Evolutionary conservation across 2,888 invertebrate genomes (phyloP).

Genomic region (Agapetus fuscipes): DNA sequence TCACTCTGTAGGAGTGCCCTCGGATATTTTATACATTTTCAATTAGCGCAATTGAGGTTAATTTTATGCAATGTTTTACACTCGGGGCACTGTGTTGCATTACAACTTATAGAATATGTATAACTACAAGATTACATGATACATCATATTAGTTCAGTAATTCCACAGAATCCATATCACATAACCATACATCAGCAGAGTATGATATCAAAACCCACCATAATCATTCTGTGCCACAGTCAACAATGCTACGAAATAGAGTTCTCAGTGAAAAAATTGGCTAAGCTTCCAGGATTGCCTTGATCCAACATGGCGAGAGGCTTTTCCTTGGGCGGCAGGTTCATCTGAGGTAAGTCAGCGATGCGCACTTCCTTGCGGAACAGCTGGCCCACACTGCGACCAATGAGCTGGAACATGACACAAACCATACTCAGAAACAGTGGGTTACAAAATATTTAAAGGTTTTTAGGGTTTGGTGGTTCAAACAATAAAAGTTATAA

Average conservation of each 20-base stretch:
- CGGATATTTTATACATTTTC: no score
- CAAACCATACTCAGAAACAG: no score
- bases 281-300: conserved; percentile 32
- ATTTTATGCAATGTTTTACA: no score
- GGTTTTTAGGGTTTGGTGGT: no score
- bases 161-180: background rate
- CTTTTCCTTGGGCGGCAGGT: conserved; percentile 29
- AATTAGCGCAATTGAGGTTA: no score
- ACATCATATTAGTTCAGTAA: no score
- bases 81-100: no score
- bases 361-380: conserved; percentile 85
- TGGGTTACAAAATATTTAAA: background rate
- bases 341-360: conserved; percentile 68
- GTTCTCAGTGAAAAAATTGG: conserved; percentile 30
- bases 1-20: no score
- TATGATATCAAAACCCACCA: background rate
- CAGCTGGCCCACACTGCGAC: conserved; percentile 75
- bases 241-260: conserved; percentile 15
- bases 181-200: background rate
- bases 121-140: no score
- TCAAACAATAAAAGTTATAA: no score
- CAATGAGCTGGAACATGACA: conserved; percentile 54
- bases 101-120: no score
- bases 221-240: background rate
- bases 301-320: conserved; percentile 33